phyloP scores from a whole-genome alignment of 2,888 invertebrate genomes.

The Spilarctia lutea region DNA sequence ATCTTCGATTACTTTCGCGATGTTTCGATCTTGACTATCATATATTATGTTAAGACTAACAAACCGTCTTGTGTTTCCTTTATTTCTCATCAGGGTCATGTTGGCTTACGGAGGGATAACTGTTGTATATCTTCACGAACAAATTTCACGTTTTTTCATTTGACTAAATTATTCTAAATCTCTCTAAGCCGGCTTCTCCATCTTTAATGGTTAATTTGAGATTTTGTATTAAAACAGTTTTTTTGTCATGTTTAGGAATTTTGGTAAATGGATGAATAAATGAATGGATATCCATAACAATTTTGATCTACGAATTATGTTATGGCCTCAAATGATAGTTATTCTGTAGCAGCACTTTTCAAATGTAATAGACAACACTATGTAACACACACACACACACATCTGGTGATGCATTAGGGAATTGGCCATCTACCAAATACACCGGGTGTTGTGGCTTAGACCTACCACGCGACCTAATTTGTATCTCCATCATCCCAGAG shows the following conservation, averaged over 20 bases:
- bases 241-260: neutral
- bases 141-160: neutral
- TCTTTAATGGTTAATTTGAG: neutral
- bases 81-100: slow-evolving; percentile 7
- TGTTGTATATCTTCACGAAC: neutral
- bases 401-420: slow-evolving; percentile 12
- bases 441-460: slow-evolving; percentile 3
- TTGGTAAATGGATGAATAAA: neutral
- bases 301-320: neutral
- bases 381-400: too few species aligned
- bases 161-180: neutral
- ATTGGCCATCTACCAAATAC: slow-evolving; percentile 12
- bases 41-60: slow-evolving; percentile 22
- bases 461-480: slow-evolving; percentile 16
- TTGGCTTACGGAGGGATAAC: neutral
- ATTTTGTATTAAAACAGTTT: neutral
- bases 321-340: neutral
- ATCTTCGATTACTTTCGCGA: slow-evolving; percentile 47
- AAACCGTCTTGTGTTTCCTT: slow-evolving; percentile 13
- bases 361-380: neutral
- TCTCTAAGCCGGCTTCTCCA: neutral
- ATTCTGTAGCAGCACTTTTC: neutral
- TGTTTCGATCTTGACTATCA: slow-evolving; percentile 41
- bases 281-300: too few species aligned
- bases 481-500: slow-evolving; percentile 3